Evolutionary conservation across 2,797 vertebrate species (phyloP), one percentile per base, ranked within the genome.

Genomic region (Iguana delicatissima): DNA sequence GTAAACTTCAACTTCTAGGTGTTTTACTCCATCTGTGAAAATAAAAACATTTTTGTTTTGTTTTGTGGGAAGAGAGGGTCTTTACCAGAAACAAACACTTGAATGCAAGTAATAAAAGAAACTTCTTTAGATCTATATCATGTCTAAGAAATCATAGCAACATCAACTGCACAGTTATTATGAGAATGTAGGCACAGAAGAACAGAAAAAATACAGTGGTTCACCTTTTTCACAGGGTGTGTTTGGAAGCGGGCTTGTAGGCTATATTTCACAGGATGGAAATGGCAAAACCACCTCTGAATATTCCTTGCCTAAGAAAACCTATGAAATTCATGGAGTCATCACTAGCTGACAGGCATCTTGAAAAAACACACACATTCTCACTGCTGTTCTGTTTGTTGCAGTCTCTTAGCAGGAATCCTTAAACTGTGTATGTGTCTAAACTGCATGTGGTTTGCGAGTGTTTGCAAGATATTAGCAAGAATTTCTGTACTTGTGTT

Each of bases 91-190:
- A 35, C 69, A 88, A 88, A 50, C 16, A 35, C 29, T 84, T 64
- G 84, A 59, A 90, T 29, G n/a, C 85, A 89, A 52, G 18, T 50
- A 67, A 62, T 46, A 84, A 92, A 91, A 90, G 0, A 89, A 87
- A 62, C 59, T 59, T 85, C 77, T 88, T 89, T 81, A 87, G 29
- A 12, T 18, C 90, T 80, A 24, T 85, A 89, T 85, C 92, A 84
- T 85, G 42, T 89, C 89, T 87, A 2, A 94, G 91, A 86, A 91
- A 52, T 0, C 94, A 89, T 8, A 91, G 42, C 35, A 93, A 89
- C 77, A 92, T 87, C 86, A 94, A 86, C n/a, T 76, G 90, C 64
- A 80, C 4, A 42, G 38, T 92, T 81, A 94, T 95, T 91, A 92
- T 87, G 92, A 93, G 92, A 93, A 32, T 13, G 80, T 32, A n/a